phyloP scores from a whole-genome alignment of 2,888 invertebrate species.

The Acrobasis repandana region DNA sequence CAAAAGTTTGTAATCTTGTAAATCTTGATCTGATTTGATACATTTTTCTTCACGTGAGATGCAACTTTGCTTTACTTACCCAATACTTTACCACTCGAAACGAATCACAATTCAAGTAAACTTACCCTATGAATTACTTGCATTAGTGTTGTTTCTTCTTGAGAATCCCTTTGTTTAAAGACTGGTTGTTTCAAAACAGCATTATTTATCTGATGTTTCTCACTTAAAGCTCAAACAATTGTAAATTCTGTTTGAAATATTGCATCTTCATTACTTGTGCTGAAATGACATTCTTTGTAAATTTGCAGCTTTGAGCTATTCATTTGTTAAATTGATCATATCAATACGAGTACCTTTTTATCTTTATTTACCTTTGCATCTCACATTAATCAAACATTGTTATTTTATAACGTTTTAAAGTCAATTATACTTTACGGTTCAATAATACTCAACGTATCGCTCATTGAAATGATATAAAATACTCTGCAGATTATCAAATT shows the following conservation, averaged over 20 bases:
- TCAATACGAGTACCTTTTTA: not conserved
- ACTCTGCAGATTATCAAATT: not conserved
- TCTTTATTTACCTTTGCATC: not conserved
- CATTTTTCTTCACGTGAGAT: no score
- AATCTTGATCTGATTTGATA: no score
- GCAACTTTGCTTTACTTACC: no score
- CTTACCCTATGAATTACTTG: not conserved
- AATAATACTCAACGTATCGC: no score
- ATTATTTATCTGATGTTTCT: constrained; percentile 5
- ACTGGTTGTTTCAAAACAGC: not conserved
- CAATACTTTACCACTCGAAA: no score
- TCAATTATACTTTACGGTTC: no score
- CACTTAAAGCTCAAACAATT: not conserved
- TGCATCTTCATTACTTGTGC: not conserved
- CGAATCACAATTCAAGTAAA: no score
- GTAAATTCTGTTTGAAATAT: not conserved
- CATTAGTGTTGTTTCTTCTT: not conserved
- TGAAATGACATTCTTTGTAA: not conserved
- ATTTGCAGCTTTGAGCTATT: not conserved
- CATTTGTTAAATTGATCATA: not conserved
- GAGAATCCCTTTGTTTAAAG: not conserved
- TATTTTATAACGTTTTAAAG: no score
- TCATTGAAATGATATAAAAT: not conserved
- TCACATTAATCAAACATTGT: not conserved
- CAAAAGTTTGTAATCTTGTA: no score